These are phyloP conservation scores for Sitophilus oryzae DNA, from an alignment of 1,140 invertebrate genomes.

Conservation along the genomic window DNA sequence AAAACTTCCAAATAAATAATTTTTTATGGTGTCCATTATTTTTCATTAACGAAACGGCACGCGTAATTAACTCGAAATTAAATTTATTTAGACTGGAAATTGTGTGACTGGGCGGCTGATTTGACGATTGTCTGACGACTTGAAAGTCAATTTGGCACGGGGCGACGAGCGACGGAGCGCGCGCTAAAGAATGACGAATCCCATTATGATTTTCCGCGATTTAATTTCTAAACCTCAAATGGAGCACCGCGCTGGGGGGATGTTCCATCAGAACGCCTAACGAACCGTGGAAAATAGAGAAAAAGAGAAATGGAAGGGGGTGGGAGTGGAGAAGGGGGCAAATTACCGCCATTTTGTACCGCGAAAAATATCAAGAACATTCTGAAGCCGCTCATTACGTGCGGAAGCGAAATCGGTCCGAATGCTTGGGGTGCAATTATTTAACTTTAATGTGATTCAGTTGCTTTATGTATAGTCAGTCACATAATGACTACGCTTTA, in stretches of 20 bases:
- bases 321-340: constrained; percentile 24
- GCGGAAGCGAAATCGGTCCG: constrained; percentile 30
- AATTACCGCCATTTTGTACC: constrained; percentile 39
- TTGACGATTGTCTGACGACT: constrained; percentile 25
- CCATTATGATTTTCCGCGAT: constrained; percentile 36
- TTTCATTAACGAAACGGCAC: no score
- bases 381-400: constrained; percentile 32
- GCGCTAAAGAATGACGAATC: constrained; percentile 31
- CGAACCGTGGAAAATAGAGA: constrained; percentile 34
- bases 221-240: constrained; percentile 36
- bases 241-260: constrained; percentile 14
- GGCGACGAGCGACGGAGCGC: constrained; percentile 1
- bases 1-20: no score
- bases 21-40: no score
- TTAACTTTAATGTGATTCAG: no score
- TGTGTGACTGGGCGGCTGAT: constrained; percentile 10
- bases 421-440: no score
- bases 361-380: constrained; percentile 17
- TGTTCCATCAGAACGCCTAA: constrained; percentile 37
- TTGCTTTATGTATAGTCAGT: no score
- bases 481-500: no score
- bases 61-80: background rate
- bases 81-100: background rate
- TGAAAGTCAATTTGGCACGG: constrained; percentile 29
- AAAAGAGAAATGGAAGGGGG: constrained; percentile 22